Evolutionary conservation across 2,888 invertebrate species (phyloP), one percentile per base, ranked within the genome.

Genomic region (Zygothrica quintamaculata): DNA sequence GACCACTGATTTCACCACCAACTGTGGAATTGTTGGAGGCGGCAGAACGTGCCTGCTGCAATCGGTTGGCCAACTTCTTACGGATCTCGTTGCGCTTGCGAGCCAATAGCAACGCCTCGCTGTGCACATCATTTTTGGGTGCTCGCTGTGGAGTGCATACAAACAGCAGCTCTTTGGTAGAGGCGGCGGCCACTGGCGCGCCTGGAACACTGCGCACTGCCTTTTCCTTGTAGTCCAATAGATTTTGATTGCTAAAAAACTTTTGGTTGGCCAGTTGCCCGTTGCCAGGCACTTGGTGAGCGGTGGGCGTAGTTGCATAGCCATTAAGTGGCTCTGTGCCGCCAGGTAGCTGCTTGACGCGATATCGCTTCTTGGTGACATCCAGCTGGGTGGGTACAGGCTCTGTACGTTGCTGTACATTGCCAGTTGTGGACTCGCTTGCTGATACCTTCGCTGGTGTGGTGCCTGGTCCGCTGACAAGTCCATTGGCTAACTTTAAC

Each of bases 101-200:
- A 11, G 87, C 89, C 71, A 88, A 51, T 4, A 85, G 69, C 61
- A 89, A 55, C 22, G 84, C 87, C 58, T 88, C 90, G 61, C 75
- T 77, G 18, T 78, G 82, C 12, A 74, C 72, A 18, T 78, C 81
- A 52, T 77, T 71, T 4, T 85, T 78, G n/a, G 89, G 89, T 13
- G 84, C 81, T n/a, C 89, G 79, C 39, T 90, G 90, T 0, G 90
- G 90, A 2, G 90, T 90, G 65, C 90, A 90, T 9, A 90, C 90
- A 64, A 90, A 90, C 43, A 90, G 75, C 51, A 90, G 70, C 52
- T 90, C 90, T 76, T 90, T 90, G 55, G 89, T 50, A 88, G 89
- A 47, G 81, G 84, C 76, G 15, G 74, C 81, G n/a, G 84, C 61
- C 18, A 80, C 66, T 3, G 80, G 79, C 0, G 72, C 67, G 0